These are phyloP conservation scores for Ips nitidus DNA, from an alignment of 1,140 invertebrate genomes.

Conservation along the genomic window DNA sequence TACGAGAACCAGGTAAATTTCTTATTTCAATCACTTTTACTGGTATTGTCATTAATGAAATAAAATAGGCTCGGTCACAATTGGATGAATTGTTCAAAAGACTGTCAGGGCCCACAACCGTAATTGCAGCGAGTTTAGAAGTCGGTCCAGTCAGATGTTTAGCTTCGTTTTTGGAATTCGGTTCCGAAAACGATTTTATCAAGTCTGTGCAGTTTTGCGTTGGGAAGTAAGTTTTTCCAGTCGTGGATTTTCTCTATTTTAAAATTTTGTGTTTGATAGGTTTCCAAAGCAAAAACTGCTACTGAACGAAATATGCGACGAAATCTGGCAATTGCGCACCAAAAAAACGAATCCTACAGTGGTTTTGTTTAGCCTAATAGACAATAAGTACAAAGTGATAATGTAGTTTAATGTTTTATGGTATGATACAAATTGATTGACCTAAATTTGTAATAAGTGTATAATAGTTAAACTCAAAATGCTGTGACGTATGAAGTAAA, in stretches of 20 bases:
- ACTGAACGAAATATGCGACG: slow-evolving; percentile 63
- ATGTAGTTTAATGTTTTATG: slow-evolving; percentile 9
- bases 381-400: slow-evolving; percentile 54
- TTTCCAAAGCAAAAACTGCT: slow-evolving; percentile 65
- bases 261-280: slow-evolving; percentile 52
- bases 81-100: slow-evolving; percentile 52
- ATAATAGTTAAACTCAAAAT: no score
- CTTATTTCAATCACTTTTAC: neutral
- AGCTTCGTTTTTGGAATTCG: slow-evolving; percentile 59
- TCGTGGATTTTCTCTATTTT: slow-evolving; percentile 17
- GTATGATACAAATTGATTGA: no score
- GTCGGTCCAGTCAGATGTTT: slow-evolving; percentile 59
- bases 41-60: slow-evolving; percentile 15
- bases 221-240: slow-evolving; percentile 58
- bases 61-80: slow-evolving; percentile 58
- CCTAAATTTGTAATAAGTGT: no score
- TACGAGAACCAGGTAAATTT: slow-evolving; percentile 57
- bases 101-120: slow-evolving; percentile 59
- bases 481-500: no score
- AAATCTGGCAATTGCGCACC: slow-evolving; percentile 59
- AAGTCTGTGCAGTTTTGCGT: slow-evolving; percentile 60
- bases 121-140: slow-evolving; percentile 62
- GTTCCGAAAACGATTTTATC: slow-evolving; percentile 58
- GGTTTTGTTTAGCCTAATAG: slow-evolving; percentile 63
- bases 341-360: slow-evolving; percentile 61